A percentile compares a stretch with the other conserved stretches of the same genome.
Conservation (phyloP, 2,113 vertebrate genomes). For the Vidua macroura region DNA sequence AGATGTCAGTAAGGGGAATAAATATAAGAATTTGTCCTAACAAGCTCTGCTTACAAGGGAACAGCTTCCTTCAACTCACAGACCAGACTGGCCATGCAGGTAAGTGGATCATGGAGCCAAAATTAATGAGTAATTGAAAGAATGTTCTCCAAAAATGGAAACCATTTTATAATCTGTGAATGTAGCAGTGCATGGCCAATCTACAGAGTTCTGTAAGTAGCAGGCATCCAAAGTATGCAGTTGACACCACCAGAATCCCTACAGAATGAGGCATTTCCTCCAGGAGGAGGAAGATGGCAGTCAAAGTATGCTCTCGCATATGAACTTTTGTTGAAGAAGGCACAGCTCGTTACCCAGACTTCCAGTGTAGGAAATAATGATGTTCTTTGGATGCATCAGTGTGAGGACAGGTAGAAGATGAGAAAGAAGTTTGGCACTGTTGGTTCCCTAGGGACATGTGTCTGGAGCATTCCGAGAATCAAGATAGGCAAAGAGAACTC, state of each 20-base stretch:
- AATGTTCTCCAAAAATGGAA: not conserved
- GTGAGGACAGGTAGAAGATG: not conserved
- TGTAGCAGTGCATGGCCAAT: not conserved
- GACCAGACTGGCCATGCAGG: not conserved
- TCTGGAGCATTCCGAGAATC: not conserved
- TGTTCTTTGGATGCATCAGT: not conserved
- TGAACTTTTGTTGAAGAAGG: not conserved
- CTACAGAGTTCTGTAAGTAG: not conserved
- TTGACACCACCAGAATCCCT: not conserved
- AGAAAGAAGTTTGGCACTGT: not conserved
- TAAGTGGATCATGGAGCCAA: not conserved
- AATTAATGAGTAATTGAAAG: conserved; percentile 7
- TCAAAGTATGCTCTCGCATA: not conserved
- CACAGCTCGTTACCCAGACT: not conserved
- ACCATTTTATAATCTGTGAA: not conserved
- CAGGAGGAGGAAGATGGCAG: not conserved
- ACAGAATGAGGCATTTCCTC: not conserved
- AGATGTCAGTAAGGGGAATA: not conserved
- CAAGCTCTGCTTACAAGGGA: not conserved
- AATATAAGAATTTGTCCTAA: not conserved
- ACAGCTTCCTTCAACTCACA: not conserved
- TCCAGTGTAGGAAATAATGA: not conserved
- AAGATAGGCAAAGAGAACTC: not conserved
- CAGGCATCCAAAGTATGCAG: conserved; percentile 4
- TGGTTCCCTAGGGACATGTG: not conserved